Conservation (phyloP, 2,797 vertebrate genomes). For the Avahi laniger region DNA sequence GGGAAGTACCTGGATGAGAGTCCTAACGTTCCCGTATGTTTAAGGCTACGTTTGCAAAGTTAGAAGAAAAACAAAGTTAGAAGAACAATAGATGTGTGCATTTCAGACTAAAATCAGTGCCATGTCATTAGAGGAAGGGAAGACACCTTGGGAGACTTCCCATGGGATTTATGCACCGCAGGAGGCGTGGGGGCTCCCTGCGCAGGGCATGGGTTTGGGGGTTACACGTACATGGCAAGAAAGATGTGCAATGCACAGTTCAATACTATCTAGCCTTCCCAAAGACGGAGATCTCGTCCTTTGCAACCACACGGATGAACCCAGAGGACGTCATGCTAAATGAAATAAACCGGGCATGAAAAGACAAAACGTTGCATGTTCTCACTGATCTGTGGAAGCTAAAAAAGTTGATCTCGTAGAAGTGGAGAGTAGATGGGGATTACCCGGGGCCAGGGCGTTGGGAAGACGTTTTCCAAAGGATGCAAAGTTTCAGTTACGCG, state of each 20-base stretch:
- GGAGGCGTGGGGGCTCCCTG: accelerated
- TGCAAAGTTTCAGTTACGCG: neutral
- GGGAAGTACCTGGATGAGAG: accelerated
- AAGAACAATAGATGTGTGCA: accelerated
- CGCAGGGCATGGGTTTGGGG: accelerated
- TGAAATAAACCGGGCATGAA: neutral
- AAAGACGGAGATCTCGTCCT: neutral
- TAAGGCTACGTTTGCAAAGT: neutral
- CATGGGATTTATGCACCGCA: accelerated
- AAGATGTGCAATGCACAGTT: accelerated
- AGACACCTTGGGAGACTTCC: too few relatives aligned
- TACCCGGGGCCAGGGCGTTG: neutral
- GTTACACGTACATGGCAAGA: accelerated
- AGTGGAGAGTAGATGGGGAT: accelerated
- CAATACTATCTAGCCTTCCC: neutral
- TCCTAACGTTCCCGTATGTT: accelerated
- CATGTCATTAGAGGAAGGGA: accelerated
- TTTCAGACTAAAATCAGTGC: neutral
- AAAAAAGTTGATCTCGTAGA: neutral
- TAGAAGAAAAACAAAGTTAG: neutral
- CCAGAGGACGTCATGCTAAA: accelerated
- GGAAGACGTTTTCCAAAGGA: neutral
- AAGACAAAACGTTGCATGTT: neutral
- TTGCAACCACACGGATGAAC: neutral
- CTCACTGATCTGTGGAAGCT: neutral